phyloP scores from a whole-genome alignment of 1,140 invertebrate species.

The Leguminivora glycinivorella region DNA sequence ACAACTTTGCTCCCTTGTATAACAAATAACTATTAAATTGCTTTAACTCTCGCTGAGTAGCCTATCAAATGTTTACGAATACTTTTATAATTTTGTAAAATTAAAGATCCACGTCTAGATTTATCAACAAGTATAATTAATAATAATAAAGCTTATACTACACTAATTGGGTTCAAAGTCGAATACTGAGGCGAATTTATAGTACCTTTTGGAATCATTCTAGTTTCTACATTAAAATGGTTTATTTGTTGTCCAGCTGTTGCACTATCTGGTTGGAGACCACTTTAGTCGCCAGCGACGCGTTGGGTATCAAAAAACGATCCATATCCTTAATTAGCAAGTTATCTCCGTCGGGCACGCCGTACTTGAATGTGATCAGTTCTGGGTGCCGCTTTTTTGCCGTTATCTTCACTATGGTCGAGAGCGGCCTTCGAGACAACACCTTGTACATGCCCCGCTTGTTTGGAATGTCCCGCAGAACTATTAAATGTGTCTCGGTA shows the following conservation, averaged over 20 bases:
- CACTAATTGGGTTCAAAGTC: neutral
- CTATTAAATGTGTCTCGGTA: slow-evolving; percentile 92
- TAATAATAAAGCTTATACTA: neutral
- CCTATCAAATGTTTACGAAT: neutral
- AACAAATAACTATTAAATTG: no score
- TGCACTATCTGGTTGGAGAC: slow-evolving; percentile 81
- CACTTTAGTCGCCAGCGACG: slow-evolving; percentile 92
- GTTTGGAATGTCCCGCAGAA: slow-evolving; percentile 89
- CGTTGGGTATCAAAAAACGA: slow-evolving; percentile 94
- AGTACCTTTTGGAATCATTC: neutral
- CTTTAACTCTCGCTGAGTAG: neutral
- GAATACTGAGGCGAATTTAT: slow-evolving; percentile 8
- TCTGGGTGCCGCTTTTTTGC: slow-evolving; percentile 96
- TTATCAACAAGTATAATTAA: neutral
- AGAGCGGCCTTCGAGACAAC: slow-evolving; percentile 90
- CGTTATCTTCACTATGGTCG: slow-evolving; percentile 96
- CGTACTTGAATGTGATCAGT: slow-evolving; percentile 97
- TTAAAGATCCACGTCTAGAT: neutral
- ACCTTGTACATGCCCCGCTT: slow-evolving; percentile 89
- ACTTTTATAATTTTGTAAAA: neutral
- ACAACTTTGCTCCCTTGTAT: no score
- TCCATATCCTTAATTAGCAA: slow-evolving; percentile 91
- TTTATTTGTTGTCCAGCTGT: slow-evolving; percentile 66
- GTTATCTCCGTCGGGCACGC: slow-evolving; percentile 86
- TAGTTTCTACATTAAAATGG: neutral